phyloP scores from a whole-genome alignment of 2,113 vertebrate species.

The Festucalex cinctus region DNA sequence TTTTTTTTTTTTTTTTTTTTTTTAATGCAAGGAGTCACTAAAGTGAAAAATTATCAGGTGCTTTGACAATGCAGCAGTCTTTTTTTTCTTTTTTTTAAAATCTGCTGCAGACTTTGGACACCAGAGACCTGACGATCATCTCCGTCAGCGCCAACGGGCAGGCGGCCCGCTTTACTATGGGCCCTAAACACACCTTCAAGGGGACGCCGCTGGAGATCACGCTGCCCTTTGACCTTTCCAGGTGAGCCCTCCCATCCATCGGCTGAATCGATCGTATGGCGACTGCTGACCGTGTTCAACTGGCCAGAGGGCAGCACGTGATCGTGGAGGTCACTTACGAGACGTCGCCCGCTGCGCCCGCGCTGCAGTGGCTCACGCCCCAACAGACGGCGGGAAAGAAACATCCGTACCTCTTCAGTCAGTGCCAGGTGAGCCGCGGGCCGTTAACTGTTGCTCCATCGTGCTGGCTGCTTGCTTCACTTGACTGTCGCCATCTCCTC shows the following conservation, averaged over 20 bases:
- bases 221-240: constrained; percentile 83
- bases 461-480: too few species aligned
- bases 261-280: background rate
- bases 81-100: background rate
- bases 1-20: too few species aligned
- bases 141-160: constrained; percentile 83
- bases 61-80: background rate
- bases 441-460: background rate
- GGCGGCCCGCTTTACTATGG: constrained; percentile 77
- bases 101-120: constrained; percentile 82
- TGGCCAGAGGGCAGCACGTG: constrained; percentile 85
- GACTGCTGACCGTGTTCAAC: background rate
- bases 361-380: constrained; percentile 92
- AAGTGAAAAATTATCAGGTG: too few species aligned
- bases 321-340: constrained; percentile 88
- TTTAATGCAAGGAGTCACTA: too few species aligned
- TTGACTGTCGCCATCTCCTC: background rate
- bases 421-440: constrained; percentile 73
- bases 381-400: constrained; percentile 92
- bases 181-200: constrained; percentile 84
- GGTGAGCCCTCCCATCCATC: constrained; percentile 66
- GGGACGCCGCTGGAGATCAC: constrained; percentile 84
- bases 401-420: constrained; percentile 94
- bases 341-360: constrained; percentile 84
- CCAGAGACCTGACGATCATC: constrained; percentile 79